Evolutionary conservation across 1,140 invertebrate species (phyloP), one percentile per base, ranked within the genome.

Genomic region (Cardiocondyla obscurior): DNA sequence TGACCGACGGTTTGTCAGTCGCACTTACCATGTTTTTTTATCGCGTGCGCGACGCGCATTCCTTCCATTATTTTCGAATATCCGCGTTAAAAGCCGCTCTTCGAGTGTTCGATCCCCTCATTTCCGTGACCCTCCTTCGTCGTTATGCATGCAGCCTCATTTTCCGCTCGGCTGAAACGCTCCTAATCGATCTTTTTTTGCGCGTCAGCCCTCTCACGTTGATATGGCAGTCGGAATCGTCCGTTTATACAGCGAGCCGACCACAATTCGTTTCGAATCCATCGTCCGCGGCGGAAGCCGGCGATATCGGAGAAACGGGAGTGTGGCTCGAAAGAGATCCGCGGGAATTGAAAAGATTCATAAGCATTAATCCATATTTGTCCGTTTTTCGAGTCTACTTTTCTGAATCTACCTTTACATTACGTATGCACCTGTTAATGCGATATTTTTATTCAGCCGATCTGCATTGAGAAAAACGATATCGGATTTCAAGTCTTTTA

Each of bases 1-100:
- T 83, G 83, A 76, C 58, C 51, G 72, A 73, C 81, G 84, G 88
- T 91, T 91, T 88, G 90, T 90, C 90, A 90, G 81, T 67, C 81
- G 67, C 88, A 83, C 82, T 67, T 67, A 77, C 84, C 82, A 88
- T 90, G 83, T 90, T 84, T 90, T 90, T 88, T 74, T 77, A 84
- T 85, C 79, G 81, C 49, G 44, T 22, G 7, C 62, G 60, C 49
- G 73, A 72, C 46, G 39, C 79, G 67, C 72, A 58, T 55, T 72
- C 83, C 51, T 85, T 84, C 74, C 85, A 87, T 87, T 84, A 84
- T 82, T 87, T 86, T 74, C 69, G 65, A 87, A 73, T 86, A 86
- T 64, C 46, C 72, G 19, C 60, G 49, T 87, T 86, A 87, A 84
- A 72, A 33, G 28, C 39, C 70, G 14, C 25, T 73, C 55, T 53